Conservation (phyloP, 1,140 invertebrate genomes). For the Lucilia cuprina region DNA sequence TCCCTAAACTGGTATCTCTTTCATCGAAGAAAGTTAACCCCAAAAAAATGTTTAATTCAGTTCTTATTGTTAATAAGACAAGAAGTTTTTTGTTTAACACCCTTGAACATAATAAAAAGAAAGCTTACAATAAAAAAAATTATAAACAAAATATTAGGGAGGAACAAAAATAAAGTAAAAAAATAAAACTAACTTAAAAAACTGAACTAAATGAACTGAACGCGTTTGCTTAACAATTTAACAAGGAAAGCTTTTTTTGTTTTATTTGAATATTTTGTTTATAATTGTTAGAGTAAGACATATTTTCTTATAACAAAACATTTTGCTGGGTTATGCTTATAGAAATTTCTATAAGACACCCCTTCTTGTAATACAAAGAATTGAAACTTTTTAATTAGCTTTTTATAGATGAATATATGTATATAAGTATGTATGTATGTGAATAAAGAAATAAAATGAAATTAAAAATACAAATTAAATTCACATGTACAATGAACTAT, state of each 20-base stretch:
- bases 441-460: not conserved
- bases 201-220: too few species aligned
- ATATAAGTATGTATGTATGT: too few species aligned
- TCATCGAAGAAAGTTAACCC: too few species aligned
- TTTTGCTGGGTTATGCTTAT: not conserved
- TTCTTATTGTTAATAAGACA: not conserved
- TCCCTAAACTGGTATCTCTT: too few species aligned
- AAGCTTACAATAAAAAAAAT: not conserved
- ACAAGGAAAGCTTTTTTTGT: too few species aligned
- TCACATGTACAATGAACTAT: not conserved
- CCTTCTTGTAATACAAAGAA: not conserved
- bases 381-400: not conserved
- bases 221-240: too few species aligned
- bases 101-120: not conserved
- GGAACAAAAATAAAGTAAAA: not conserved
- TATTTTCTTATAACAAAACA: too few species aligned
- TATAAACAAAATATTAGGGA: not conserved
- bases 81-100: not conserved
- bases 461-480: constrained; percentile 15
- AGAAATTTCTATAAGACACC: not conserved
- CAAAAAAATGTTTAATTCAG: not conserved
- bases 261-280: too few species aligned
- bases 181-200: too few species aligned
- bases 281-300: too few species aligned
- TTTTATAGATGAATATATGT: not conserved